phyloP scores from a whole-genome alignment of 2,797 vertebrate species.

The Lithobates pipiens region DNA sequence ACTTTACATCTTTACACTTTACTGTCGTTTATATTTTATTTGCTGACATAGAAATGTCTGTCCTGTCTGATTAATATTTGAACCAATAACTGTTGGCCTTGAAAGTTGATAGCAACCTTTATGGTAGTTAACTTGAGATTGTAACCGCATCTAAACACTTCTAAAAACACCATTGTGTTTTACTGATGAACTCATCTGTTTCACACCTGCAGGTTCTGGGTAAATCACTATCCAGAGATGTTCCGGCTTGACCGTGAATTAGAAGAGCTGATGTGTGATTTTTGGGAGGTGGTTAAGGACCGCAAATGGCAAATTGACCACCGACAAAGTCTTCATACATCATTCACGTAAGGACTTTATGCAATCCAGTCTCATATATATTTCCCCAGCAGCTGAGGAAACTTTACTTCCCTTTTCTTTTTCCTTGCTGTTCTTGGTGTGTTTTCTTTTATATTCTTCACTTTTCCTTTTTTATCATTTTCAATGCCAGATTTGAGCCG shows the following conservation, averaged over 20 bases:
- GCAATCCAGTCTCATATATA: background rate
- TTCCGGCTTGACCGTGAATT: slow-evolving; percentile 83
- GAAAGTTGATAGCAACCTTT: too few relatives aligned
- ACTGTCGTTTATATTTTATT: too few relatives aligned
- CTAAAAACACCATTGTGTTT: too few relatives aligned
- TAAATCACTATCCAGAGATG: slow-evolving; percentile 80
- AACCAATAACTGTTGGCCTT: too few relatives aligned
- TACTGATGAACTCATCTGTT: background rate
- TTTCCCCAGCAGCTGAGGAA: background rate
- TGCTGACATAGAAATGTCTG: too few relatives aligned
- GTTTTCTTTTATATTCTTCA: background rate
- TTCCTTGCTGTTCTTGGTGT: background rate
- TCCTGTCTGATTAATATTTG: background rate
- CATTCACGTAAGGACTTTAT: slow-evolving; percentile 78
- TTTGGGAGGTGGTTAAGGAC: slow-evolving; percentile 82
- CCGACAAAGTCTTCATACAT: slow-evolving; percentile 76
- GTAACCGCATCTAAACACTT: too few relatives aligned
- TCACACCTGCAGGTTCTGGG: slow-evolving; percentile 81
- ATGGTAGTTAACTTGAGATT: too few relatives aligned
- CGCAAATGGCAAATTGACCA: slow-evolving; percentile 76
- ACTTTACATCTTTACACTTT: too few relatives aligned
- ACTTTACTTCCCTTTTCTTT: background rate
- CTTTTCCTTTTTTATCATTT: slow-evolving; percentile 50
- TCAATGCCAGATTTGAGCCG: slow-evolving; percentile 64
- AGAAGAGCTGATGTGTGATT: slow-evolving; percentile 83